Evolutionary conservation across 2,797 vertebrate species (phyloP).

Genomic region (Danio albolineatus): DNA sequence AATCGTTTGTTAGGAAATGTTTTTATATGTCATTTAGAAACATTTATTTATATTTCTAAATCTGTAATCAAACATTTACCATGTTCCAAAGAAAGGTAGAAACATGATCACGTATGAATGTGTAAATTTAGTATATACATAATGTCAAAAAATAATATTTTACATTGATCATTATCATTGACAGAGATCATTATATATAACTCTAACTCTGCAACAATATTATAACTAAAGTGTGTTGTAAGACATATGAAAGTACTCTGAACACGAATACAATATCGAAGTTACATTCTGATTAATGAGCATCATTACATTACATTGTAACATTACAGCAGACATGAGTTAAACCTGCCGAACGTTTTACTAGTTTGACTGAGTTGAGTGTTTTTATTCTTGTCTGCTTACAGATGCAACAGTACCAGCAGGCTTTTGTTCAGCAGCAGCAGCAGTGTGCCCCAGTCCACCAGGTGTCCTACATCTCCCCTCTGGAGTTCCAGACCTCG

Average conservation of each 20-base stretch:
- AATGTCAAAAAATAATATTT: too few relatives aligned
- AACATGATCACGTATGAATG: too few relatives aligned
- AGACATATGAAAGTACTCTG: neutral
- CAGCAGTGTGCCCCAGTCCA: conserved; percentile 78
- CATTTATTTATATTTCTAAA: too few relatives aligned
- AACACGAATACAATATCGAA: neutral
- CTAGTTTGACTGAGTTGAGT: too few relatives aligned
- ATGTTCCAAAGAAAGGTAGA: too few relatives aligned
- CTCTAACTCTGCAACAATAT: neutral
- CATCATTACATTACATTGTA: too few relatives aligned
- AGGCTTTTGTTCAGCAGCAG: conserved; percentile 87
- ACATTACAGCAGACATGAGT: neutral
- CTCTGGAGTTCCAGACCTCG: conserved; percentile 87
- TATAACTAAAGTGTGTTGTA: neutral
- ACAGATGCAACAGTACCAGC: conserved; percentile 94
- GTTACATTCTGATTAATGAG: neutral
- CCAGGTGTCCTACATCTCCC: conserved; percentile 85
- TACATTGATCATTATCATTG: too few relatives aligned
- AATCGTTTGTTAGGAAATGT: too few relatives aligned
- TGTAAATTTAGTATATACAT: too few relatives aligned
- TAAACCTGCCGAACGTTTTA: neutral
- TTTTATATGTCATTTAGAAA: too few relatives aligned
- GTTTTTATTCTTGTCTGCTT: conserved; percentile 53
- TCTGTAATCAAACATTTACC: too few relatives aligned
- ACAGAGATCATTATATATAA: too few relatives aligned